phyloP scores from a whole-genome alignment of 2,797 vertebrate species.

The Gallirallus australis region DNA sequence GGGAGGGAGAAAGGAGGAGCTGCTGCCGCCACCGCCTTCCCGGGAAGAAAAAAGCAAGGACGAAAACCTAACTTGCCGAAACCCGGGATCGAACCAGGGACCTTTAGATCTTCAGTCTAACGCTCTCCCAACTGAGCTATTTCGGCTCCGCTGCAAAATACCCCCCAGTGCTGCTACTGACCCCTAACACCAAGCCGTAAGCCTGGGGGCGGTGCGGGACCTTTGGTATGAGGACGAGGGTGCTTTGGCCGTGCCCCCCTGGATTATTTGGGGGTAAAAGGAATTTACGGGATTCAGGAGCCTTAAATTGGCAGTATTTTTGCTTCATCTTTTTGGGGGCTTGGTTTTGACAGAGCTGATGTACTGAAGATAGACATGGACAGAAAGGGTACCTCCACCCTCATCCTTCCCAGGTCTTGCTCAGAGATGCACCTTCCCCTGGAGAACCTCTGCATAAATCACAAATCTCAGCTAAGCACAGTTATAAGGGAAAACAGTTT shows the following conservation, averaged over 20 bases:
- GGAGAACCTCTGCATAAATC: neutral
- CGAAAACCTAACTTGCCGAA: conserved; percentile 35
- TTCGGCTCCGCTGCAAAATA: neutral
- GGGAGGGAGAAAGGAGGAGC: too few relatives aligned
- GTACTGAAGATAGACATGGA: accelerated
- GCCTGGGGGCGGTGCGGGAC: too few relatives aligned
- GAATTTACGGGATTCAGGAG: neutral
- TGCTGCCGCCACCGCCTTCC: too few relatives aligned
- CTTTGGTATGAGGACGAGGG: neutral
- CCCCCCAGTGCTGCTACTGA: too few relatives aligned
- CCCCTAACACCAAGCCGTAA: too few relatives aligned
- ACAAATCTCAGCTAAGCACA: neutral
- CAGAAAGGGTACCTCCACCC: accelerated
- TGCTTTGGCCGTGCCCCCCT: accelerated
- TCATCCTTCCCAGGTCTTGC: neutral
- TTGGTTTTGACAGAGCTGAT: neutral
- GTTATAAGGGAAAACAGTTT: neutral
- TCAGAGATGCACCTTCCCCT: accelerated
- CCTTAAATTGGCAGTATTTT: accelerated
- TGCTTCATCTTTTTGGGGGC: neutral
- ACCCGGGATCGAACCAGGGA: conserved; percentile 82
- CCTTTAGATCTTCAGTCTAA: conserved; percentile 82
- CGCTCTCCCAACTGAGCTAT: conserved; percentile 83
- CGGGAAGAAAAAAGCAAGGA: too few relatives aligned
- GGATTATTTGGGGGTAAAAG: neutral